Conservation (phyloP, 2,888 invertebrate species). For the Plebejus melissa region DNA sequence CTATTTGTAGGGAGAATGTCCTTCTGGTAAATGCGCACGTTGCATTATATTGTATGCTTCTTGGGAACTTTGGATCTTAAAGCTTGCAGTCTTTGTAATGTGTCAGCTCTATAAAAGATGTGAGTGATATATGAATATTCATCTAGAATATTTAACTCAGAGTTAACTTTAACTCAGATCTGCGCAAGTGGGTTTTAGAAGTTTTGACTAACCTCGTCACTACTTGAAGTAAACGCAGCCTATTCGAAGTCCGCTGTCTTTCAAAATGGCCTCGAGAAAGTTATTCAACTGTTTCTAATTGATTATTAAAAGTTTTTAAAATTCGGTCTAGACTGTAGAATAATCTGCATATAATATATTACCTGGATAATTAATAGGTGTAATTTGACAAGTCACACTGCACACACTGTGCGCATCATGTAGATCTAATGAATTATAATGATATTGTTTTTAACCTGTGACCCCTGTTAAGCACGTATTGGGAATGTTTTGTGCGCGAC, state of each 20-base stretch:
- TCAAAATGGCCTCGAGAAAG: neutral
- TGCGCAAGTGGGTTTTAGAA: neutral
- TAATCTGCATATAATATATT: neutral
- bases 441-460: neutral
- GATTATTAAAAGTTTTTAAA: neutral
- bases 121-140: too few species aligned
- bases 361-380: neutral
- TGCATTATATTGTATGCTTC: neutral
- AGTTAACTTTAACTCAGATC: too few species aligned
- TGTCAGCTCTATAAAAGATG: neutral
- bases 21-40: neutral
- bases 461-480: neutral
- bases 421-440: neutral
- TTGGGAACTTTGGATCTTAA: neutral
- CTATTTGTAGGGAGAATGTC: neutral
- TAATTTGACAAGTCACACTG: neutral
- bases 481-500: neutral
- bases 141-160: too few species aligned
- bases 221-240: too few species aligned
- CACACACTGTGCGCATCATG: neutral
- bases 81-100: neutral
- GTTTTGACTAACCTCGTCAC: neutral
- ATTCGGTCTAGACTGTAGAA: neutral
- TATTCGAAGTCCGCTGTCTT: neutral
- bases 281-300: neutral